These are phyloP conservation scores for Chromis chromis DNA, from an alignment of 2,797 vertebrate species.

Conservation along the genomic window DNA sequence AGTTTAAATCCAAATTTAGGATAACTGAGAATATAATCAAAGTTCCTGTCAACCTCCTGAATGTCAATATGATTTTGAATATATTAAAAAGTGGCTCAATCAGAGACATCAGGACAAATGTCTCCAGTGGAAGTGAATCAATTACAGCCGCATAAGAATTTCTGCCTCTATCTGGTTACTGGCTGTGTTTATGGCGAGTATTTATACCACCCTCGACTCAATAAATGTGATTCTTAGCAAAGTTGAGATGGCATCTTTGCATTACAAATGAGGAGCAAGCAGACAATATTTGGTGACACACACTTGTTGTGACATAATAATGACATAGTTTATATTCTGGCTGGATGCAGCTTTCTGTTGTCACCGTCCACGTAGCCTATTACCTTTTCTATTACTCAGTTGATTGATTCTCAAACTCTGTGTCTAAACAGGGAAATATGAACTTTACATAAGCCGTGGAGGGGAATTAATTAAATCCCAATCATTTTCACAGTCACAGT, in stretches of 20 bases:
- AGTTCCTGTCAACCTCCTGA: neutral
- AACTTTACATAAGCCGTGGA: conserved; percentile 80
- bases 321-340: conserved; percentile 71
- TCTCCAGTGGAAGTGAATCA: neutral
- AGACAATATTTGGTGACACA: conserved; percentile 54
- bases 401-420: conserved; percentile 82
- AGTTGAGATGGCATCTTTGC: conserved; percentile 35
- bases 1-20: no score
- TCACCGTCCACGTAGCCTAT: conserved; percentile 70
- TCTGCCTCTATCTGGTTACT: neutral
- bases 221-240: conserved; percentile 23
- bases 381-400: conserved; percentile 83
- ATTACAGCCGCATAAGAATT: conserved; percentile 6
- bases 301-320: conserved; percentile 65
- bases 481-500: conserved; percentile 80
- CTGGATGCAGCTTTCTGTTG: conserved; percentile 67
- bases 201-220: conserved; percentile 22
- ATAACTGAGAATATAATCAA: neutral
- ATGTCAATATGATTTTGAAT: conserved; percentile 15
- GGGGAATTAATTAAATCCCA: conserved; percentile 82
- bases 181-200: neutral
- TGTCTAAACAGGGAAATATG: conserved; percentile 82
- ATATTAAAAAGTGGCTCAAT: conserved; percentile 10
- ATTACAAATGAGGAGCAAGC: conserved; percentile 32
- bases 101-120: neutral